Evolutionary conservation across 2,113 vertebrate genomes (phyloP).

Genomic region (Pteropus alecto): DNA sequence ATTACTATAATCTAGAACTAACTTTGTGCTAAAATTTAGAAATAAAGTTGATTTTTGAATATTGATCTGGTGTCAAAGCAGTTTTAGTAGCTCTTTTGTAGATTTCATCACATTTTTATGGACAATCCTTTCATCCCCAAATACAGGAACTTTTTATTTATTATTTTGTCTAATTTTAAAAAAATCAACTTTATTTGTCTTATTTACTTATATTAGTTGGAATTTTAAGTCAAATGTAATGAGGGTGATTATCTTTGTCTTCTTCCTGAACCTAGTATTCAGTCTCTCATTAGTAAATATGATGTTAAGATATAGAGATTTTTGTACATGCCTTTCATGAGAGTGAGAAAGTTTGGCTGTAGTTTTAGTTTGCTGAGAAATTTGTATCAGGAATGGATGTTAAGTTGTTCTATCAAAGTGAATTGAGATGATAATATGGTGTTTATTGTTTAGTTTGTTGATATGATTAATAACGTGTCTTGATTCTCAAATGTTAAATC

Average conservation of each 20-base stretch:
- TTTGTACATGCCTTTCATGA: not conserved
- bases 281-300: not conserved
- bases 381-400: not conserved
- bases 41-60: not conserved
- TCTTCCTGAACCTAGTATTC: not conserved
- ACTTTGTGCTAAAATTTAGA: not conserved
- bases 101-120: not conserved
- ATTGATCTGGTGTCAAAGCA: not conserved
- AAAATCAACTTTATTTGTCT: not conserved
- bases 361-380: not conserved
- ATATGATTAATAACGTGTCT: not conserved
- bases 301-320: not conserved
- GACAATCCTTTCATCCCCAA: not conserved
- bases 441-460: not conserved
- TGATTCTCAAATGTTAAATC: not conserved
- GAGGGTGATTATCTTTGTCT: not conserved
- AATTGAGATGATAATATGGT: not conserved
- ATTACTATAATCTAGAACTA: not conserved
- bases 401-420: not conserved
- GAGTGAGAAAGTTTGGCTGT: not conserved
- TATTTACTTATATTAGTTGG: not conserved
- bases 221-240: not conserved
- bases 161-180: not conserved
- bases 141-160: not conserved
- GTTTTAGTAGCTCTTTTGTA: not conserved